Percentiles rank a stretch among this genome's conserved stretches.
These are phyloP conservation scores for Tauraco erythrolophus DNA, from an alignment of 2,113 vertebrate genomes.

Conservation along the genomic window DNA sequence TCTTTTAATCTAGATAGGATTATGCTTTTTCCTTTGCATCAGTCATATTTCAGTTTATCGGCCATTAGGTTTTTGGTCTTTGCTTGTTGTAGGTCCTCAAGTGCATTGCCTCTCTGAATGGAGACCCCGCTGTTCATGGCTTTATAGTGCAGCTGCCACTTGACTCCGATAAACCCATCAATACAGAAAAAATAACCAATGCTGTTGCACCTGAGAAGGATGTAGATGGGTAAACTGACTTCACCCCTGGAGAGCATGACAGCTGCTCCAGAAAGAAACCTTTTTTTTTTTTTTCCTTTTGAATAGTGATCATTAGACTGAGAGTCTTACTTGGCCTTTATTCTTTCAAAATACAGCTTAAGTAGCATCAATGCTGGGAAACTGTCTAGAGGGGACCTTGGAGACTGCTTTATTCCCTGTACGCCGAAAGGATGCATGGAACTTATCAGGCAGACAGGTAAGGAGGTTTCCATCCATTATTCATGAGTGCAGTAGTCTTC, in stretches of 20 bases:
- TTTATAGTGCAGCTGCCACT: conserved; percentile 95
- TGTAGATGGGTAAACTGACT: conserved; percentile 89
- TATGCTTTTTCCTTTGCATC: neutral
- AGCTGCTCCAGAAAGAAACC: neutral
- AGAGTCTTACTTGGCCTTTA: neutral
- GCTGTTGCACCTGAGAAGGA: conserved; percentile 92
- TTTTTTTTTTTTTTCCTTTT: neutral
- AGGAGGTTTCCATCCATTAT: neutral
- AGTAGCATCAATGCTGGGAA: conserved; percentile 95
- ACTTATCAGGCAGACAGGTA: conserved; percentile 93
- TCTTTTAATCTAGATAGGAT: neutral
- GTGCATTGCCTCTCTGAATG: conserved; percentile 85
- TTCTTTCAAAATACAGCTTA: conserved; percentile 78
- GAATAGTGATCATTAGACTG: neutral
- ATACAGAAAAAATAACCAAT: conserved; percentile 91
- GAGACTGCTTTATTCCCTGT: conserved; percentile 95
- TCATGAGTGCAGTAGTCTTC: neutral
- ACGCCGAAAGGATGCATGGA: conserved; percentile 98
- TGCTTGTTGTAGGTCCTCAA: conserved; percentile 84
- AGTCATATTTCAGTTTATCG: neutral
- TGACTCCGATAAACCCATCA: conserved; percentile 88
- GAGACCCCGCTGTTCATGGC: conserved; percentile 88
- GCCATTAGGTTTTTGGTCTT: neutral
- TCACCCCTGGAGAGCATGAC: neutral
- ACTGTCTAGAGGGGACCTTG: conserved; percentile 92